Percentiles rank a stretch among this genome's conserved stretches.
phyloP scores from a whole-genome alignment of 2,797 vertebrate species.

The Neosilurus mollespiculum region DNA sequence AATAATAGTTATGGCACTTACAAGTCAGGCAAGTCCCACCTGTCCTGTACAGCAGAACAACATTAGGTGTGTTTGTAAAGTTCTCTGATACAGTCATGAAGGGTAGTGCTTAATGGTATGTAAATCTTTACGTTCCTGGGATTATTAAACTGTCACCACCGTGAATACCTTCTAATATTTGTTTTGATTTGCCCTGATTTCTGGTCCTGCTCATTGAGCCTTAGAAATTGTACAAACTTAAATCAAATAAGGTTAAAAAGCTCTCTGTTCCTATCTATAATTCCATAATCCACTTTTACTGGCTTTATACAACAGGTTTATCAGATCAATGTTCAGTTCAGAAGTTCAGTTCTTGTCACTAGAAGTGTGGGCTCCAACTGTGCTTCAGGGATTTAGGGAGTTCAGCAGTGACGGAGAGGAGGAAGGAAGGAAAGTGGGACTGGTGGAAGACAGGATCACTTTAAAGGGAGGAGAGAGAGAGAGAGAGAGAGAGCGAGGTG shows the following conservation, averaged over 20 bases:
- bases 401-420: constrained; percentile 53
- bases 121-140: neutral
- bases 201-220: neutral
- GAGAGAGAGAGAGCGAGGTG: neutral
- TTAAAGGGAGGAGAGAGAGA: constrained; percentile 15
- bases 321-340: neutral
- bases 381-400: constrained; percentile 18
- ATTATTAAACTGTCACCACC: neutral
- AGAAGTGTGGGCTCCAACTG: neutral
- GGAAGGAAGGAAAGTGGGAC: constrained; percentile 54
- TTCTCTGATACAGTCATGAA: constrained; percentile 39
- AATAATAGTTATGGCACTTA: constrained; percentile 21
- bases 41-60: constrained; percentile 21
- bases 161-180: no score
- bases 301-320: neutral
- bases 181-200: neutral
- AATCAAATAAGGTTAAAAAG: neutral
- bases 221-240: neutral
- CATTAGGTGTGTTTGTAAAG: constrained; percentile 55
- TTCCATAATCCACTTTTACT: neutral
- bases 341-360: neutral
- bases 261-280: neutral
- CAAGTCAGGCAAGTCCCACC: constrained; percentile 47
- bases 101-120: neutral
- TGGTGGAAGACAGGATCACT: constrained; percentile 55